Conservation (phyloP, 1,140 invertebrate genomes). For the Mactra quadrangularis region DNA sequence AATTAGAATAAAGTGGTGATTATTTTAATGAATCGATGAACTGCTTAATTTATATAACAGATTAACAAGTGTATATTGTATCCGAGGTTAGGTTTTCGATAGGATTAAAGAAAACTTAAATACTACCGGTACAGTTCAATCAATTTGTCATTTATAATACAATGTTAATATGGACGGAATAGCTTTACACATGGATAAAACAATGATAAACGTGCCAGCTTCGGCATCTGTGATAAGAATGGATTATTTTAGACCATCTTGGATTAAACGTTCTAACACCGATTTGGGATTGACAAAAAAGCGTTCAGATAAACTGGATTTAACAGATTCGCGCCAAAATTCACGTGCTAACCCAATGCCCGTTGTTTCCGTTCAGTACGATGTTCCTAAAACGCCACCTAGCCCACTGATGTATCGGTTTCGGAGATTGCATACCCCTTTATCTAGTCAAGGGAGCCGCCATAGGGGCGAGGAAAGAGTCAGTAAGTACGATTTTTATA, state of each 20-base stretch:
- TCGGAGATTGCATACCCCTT: conserved; percentile 11
- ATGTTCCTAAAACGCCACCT: conserved; percentile 43
- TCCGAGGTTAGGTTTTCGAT: not conserved
- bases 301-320: conserved; percentile 14
- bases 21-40: conserved; percentile 2
- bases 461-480: conserved; percentile 22
- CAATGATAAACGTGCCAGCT: not conserved
- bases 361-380: conserved; percentile 57
- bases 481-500: conserved; percentile 20
- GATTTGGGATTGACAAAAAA: conserved; percentile 21
- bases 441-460: not conserved
- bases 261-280: conserved; percentile 37
- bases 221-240: not conserved
- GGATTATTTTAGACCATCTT: conserved; percentile 41
- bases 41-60: conserved; percentile 32
- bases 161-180: conserved; percentile 50
- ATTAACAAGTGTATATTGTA: conserved; percentile 6
- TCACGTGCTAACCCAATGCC: conserved; percentile 28
- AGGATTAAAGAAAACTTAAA: conserved; percentile 38
- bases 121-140: conserved; percentile 13
- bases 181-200: conserved; percentile 33
- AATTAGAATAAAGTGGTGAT: not conserved
- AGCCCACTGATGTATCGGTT: conserved; percentile 54
- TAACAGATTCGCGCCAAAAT: conserved; percentile 6
- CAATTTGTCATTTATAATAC: conserved; percentile 15